Evolutionary conservation across 1,140 invertebrate genomes (phyloP), one percentile per base, ranked within the genome.

Genomic region (Anoplophora glabripennis): DNA sequence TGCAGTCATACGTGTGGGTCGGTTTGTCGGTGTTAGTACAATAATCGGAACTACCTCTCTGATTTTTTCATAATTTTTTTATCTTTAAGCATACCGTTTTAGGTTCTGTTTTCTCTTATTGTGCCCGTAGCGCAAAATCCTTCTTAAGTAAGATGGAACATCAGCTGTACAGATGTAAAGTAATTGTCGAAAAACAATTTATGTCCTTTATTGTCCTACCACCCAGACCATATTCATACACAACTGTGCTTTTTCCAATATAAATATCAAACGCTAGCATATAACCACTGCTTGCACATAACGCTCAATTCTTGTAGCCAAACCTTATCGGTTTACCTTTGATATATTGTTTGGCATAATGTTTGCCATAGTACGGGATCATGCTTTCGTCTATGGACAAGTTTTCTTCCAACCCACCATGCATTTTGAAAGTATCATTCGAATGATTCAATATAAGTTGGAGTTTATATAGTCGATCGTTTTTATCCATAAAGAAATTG

Each of bases 261-360:
- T 64, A 68, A 7, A 65, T 47, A 48, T 64, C 49, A 63, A 63
- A 66, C 11, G 37, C 18, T 5, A 57, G 9, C 53, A 59, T 56
- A 45, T 66, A 64, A 12, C 61, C 64, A 51, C 10, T 57, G 21
- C 36, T 61, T 53, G 58, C 51, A 54, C 59, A 62, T 12, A 67
- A 11, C 11, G 62, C 56, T 61, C 64, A 66, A 46, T 64, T 59
- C 42, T 68, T 66, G 45, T 54, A 66, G 5, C 65, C 67, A 61
- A 69, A 65, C 35, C 56, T 58, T 37, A 67, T 67, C 4, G 64
- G 64, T 48, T 68, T 58, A 12, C 33, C 35, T 14, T 17, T 21
- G 10, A 58, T 53, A 46, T 38, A 58, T 41, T 58, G 46, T 52
- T 58, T 40, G 38, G 48, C 56, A 28, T 21, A 40, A 33, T 58